Percentiles rank a stretch among this genome's conserved stretches.
These are phyloP conservation scores for Melanchra persicariae DNA, from an alignment of 2,888 invertebrate genomes.

Conservation along the genomic window DNA sequence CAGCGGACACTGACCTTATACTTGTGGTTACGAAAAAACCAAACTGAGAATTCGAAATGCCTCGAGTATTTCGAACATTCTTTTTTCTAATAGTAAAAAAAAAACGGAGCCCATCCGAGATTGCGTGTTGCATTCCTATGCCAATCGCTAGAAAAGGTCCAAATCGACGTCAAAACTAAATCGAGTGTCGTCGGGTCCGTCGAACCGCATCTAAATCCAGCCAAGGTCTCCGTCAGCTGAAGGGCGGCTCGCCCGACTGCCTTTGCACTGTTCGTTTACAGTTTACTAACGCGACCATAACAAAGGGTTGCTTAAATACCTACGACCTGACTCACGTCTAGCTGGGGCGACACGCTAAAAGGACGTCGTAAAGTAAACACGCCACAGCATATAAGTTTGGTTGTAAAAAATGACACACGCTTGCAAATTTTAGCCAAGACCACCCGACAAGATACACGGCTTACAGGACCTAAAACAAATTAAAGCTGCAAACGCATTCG, in stretches of 20 bases:
- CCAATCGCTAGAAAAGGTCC: slow-evolving; percentile 82
- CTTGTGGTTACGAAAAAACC: slow-evolving; percentile 70
- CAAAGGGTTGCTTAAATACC: slow-evolving; percentile 85
- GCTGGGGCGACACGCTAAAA: slow-evolving; percentile 67
- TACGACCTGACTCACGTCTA: slow-evolving; percentile 83
- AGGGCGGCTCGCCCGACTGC: slow-evolving; percentile 87
- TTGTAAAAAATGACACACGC: slow-evolving; percentile 60
- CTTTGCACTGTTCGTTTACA: slow-evolving; percentile 87
- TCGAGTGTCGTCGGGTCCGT: slow-evolving; percentile 84
- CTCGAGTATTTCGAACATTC: slow-evolving; percentile 60
- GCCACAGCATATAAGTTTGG: slow-evolving; percentile 31
- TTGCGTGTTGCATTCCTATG: slow-evolving; percentile 79
- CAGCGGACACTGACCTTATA: slow-evolving; percentile 82
- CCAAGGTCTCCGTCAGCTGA: slow-evolving; percentile 89
- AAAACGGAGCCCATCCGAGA: slow-evolving; percentile 73
- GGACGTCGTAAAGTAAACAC: slow-evolving; percentile 64
- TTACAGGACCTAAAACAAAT: slow-evolving; percentile 71
- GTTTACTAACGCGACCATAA: slow-evolving; percentile 81
- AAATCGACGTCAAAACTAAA: slow-evolving; percentile 84
- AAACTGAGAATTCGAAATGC: slow-evolving; percentile 67
- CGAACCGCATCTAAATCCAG: slow-evolving; percentile 89
- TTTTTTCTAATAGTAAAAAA: slow-evolving; percentile 71
- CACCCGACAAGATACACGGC: slow-evolving; percentile 79
- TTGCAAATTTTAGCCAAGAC: slow-evolving; percentile 73
- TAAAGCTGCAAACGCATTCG: slow-evolving; percentile 69